Base-by-base conservation (phyloP, 2,113 vertebrate species). In the Scomber japonicus region DNA sequence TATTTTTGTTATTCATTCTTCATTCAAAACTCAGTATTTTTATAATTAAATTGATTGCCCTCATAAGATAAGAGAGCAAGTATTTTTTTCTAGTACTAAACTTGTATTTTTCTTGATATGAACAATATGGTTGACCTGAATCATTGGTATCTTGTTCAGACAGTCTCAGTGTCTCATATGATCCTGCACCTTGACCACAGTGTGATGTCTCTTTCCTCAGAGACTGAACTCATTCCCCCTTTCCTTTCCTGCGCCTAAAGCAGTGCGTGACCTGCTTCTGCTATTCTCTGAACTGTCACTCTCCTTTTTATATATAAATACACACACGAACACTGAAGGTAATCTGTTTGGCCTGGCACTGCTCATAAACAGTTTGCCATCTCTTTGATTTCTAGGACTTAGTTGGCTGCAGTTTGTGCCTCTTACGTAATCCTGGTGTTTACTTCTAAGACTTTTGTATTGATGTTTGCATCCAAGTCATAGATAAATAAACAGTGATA, bases 241-340 rank as follows among this genome's bases (percentile, higher is more conserved):
- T 57, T 24, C 44, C 30, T 65, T 17, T 62, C 44, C 50, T 48
- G 12, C 15, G 49, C 65, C 49, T 76, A 56, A 40, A 75, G 51
- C 74, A 48, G 35, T 74, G 27, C 46, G 12, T 90, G 86, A 81
- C 81, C 86, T 63, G 53, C 78, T 88, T 83, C 73, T 80, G 51
- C 84, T 66, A 13, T 66, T 10, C 8, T 45, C 17, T 81, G 35
- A 71, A 45, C 80, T 30, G 27, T 61, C 72, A 59, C 78, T 78
- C 54, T 76, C 74, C 13, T 53, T 83, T 50, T 71, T 54, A 64
- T 16, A 24, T 17, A 27, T 46, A 40, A 40, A 4, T 68, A 44
- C 14, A 30, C 19, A 71, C 5, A 4, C 0, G 3, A n/a, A 65
- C 59, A 46, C 74, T 55, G 57, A 48, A 56, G 69, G 11, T 79